Evolutionary conservation across 2,113 vertebrate species (phyloP).

Genomic region (Esox niger): DNA sequence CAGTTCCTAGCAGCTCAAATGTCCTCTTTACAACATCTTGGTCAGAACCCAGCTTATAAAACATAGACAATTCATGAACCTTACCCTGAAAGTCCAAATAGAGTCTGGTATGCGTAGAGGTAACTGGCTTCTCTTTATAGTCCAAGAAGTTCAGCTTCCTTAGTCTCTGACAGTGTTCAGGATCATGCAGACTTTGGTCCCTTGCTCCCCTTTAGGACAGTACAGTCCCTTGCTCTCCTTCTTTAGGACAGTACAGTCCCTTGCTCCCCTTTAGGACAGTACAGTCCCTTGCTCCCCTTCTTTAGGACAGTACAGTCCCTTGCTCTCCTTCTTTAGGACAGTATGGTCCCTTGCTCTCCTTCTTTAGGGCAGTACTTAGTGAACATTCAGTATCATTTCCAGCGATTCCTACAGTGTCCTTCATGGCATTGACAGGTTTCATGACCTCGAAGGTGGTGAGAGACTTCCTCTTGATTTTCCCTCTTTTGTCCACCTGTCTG

Average conservation of each 20-base stretch:
- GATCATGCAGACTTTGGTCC: neutral
- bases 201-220: neutral
- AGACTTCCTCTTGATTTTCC: constrained; percentile 70
- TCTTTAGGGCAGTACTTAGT: neutral
- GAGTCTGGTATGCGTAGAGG: no score
- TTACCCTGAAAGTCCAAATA: no score
- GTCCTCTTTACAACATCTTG: neutral
- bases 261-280: no score
- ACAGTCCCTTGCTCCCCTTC: neutral
- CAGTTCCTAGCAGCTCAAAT: neutral
- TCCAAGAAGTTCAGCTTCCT: no score
- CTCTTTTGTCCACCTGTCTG: constrained; percentile 74
- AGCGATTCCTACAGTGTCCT: constrained; percentile 28
- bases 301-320: no score
- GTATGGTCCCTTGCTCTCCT: neutral
- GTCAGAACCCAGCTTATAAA: neutral
- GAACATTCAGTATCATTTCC: constrained; percentile 46
- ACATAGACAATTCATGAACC: neutral
- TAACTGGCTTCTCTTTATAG: no score
- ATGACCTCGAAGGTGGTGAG: constrained; percentile 73
- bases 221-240: no score
- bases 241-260: neutral
- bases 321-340: no score
- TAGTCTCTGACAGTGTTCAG: no score
- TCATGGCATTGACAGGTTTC: constrained; percentile 63